Evolutionary conservation across 2,113 vertebrate genomes (phyloP).

Genomic region (Rhabdomys dilectus): DNA sequence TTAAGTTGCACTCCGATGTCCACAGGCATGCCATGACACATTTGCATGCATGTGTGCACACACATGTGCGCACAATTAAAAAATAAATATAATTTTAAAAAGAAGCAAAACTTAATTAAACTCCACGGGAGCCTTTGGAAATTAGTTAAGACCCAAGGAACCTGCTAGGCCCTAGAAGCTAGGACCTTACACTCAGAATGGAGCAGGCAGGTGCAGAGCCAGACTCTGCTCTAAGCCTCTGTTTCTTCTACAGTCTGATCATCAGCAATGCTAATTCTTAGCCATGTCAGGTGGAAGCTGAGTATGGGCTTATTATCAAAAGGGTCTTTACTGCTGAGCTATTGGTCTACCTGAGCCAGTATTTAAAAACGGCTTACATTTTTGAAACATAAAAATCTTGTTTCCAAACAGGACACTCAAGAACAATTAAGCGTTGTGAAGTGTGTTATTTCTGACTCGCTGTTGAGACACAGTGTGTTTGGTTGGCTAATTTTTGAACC

Average conservation of each 20-base stretch:
- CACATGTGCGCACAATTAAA: neutral
- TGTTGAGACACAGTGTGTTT: neutral
- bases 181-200: neutral
- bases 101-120: neutral
- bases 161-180: neutral
- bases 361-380: neutral
- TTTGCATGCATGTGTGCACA: no score
- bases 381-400: neutral
- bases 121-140: neutral
- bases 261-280: neutral
- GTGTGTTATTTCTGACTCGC: conserved; percentile 35
- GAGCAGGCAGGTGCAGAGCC: neutral
- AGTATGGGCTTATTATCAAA: neutral
- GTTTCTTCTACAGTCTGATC: rapidly evolving
- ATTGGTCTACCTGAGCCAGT: neutral
- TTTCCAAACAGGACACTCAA: conserved; percentile 27
- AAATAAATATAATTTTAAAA: neutral
- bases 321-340: neutral
- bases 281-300: neutral
- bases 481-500: conserved; percentile 35
- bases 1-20: neutral
- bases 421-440: conserved; percentile 45
- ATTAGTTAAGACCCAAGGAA: neutral
- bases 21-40: neutral
- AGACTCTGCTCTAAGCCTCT: no score